Conservation (phyloP, 2,888 invertebrate species). For the Netelia virgata region DNA sequence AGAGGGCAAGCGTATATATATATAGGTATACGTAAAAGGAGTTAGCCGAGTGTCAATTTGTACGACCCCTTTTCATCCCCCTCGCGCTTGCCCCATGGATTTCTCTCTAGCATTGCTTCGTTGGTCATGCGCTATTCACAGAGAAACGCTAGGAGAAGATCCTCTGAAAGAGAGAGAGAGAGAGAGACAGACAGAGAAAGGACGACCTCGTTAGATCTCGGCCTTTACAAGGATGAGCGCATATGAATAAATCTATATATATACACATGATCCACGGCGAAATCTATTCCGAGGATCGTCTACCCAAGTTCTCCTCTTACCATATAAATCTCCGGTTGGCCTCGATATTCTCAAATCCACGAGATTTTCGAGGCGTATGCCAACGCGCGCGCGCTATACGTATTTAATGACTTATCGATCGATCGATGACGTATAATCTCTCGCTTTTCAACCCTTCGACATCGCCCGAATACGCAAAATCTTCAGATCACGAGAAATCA, state of each 20-base stretch:
- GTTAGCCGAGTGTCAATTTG: conserved; percentile 53
- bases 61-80: conserved; percentile 20
- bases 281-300: conserved; percentile 48
- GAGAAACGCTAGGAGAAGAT: conserved; percentile 32
- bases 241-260: neutral
- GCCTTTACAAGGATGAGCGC: conserved; percentile 29
- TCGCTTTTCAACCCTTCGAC: too few relatives aligned
- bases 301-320: conserved; percentile 12
- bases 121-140: conserved; percentile 24
- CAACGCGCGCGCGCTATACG: too few relatives aligned
- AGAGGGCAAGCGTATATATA: conserved; percentile 19
- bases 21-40: conserved; percentile 25
- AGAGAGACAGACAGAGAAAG: conserved; percentile 7
- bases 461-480: too few relatives aligned
- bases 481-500: too few relatives aligned
- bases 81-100: conserved; percentile 14
- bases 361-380: too few relatives aligned
- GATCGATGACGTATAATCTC: too few relatives aligned
- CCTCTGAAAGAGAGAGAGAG: conserved; percentile 22
- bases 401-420: too few relatives aligned
- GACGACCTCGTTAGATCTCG: conserved; percentile 50
- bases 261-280: conserved; percentile 6
- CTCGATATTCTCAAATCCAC: too few relatives aligned
- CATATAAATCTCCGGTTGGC: neutral
- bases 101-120: conserved; percentile 53